Evolutionary conservation across 1,140 invertebrate genomes (phyloP), one percentile per base, ranked within the genome.

Genomic region (Muscidifurax raptorellus): DNA sequence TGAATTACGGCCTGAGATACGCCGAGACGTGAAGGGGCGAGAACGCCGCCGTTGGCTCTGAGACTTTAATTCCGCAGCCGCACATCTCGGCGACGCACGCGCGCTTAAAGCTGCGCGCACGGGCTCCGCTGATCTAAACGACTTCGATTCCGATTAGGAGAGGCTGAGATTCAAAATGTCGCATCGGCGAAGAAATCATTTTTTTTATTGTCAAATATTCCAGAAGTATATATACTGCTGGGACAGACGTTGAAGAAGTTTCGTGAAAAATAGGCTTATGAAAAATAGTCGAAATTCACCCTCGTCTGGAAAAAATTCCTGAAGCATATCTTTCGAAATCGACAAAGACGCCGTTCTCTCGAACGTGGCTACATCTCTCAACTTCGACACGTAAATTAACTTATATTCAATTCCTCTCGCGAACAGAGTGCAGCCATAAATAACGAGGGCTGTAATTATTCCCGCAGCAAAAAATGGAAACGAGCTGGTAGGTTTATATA

Each of bases 1-100:
- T 92, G 90, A 92, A 91, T 92, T 92, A 92, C 89, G 90, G 88
- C 89, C 88, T 79, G 86, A 91, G 91, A 91, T 91, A 91, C 89
- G 89, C 59, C n/a, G 75, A 86, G 87, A 88, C 85, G 86, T 82
- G 86, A 86, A 78, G 83, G 36, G 81, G 86, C 81, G 86, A 59
- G 52, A 87, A 87, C 82, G 85, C 85, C 82, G 84, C 36, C 36
- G 52, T 59, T 59, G 32, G 32, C 22, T 40, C 36, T 90, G 87
- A 90, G 88, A 91, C 91, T 90, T 90, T 91, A 91, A 91, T 92
- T 91, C 89, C 87, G 81, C 87, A 78, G 85, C 85, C 83, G 76
- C 80, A 78, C 47, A 81, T 75, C 69, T 52, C 84, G 82, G 66
- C 82, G 66, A 59, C 22, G 52, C 52, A 18, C 52, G n/a, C 86